Conservation (phyloP, 2,888 invertebrate species). For the Epistrophe grossulariae region DNA sequence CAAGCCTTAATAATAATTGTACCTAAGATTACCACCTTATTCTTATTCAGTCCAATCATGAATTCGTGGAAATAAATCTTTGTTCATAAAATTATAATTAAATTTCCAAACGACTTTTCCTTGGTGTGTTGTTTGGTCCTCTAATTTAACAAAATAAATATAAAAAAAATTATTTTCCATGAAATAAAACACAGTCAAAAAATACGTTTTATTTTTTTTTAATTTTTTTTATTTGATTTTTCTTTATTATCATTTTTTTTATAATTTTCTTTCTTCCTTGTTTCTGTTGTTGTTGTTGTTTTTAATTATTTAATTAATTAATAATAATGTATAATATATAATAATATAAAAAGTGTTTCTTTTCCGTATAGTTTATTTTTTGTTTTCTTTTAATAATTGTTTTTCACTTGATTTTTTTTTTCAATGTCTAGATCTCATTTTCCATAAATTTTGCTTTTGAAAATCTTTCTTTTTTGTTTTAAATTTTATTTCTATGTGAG, state of each 20-base stretch:
- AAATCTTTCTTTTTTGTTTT: constrained; percentile 33
- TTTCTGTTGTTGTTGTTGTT: constrained; percentile 53
- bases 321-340: constrained; percentile 74
- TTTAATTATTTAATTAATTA: constrained; percentile 68
- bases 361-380: constrained; percentile 68
- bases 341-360: constrained; percentile 76
- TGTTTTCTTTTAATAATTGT: constrained; percentile 54
- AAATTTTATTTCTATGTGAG: constrained; percentile 34
- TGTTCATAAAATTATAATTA: too few relatives aligned
- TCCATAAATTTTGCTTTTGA: constrained; percentile 47
- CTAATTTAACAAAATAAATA: too few relatives aligned
- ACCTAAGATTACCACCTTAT: too few relatives aligned
- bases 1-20: too few relatives aligned
- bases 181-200: neutral
- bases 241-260: constrained; percentile 71
- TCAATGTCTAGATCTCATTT: constrained; percentile 36
- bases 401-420: constrained; percentile 56
- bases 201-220: constrained; percentile 16
- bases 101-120: too few relatives aligned
- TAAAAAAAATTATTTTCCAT: neutral
- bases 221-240: constrained; percentile 76
- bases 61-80: too few relatives aligned
- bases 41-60: too few relatives aligned
- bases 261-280: constrained; percentile 72
- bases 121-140: too few relatives aligned